Percentiles rank a stretch among this genome's conserved stretches.
These are phyloP conservation scores for Drosophila miranda DNA, from an alignment of 1,140 invertebrate species.

Conservation along the genomic window DNA sequence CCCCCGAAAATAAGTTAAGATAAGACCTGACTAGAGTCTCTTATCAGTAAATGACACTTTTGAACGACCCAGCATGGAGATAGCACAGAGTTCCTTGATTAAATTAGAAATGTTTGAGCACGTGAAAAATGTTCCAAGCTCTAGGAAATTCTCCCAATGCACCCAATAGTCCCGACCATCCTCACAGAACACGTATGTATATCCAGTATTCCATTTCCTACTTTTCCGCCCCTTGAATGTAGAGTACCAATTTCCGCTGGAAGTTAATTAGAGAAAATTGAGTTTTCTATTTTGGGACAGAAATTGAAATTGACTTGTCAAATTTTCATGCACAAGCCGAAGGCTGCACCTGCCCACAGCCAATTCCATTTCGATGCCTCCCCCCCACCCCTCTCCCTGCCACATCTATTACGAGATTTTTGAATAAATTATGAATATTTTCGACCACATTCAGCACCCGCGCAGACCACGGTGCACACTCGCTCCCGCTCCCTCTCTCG, in stretches of 20 bases:
- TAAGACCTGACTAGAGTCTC: conserved; percentile 7
- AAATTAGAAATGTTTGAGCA: not conserved
- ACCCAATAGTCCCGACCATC: too few relatives aligned
- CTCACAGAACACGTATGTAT: not conserved
- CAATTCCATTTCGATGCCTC: not conserved
- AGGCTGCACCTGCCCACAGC: conserved; percentile 2
- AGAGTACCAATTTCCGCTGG: conserved; percentile 25
- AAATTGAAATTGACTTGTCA: conserved; percentile 55
- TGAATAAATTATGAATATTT: conserved; percentile 63
- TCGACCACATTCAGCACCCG: conserved; percentile 43
- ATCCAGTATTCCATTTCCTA: not conserved
- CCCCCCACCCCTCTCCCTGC: too few relatives aligned
- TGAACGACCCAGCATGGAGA: not conserved
- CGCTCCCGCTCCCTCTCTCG: conserved; percentile 6
- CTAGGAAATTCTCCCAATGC: not conserved
- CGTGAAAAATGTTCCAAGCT: too few relatives aligned
- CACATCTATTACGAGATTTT: conserved; percentile 8
- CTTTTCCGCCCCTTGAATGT: not conserved
- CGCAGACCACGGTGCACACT: conserved; percentile 46
- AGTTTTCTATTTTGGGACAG: conserved; percentile 12
- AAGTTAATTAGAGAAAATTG: conserved; percentile 26
- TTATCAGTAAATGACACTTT: conserved; percentile 19
- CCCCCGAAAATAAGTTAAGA: conserved; percentile 15
- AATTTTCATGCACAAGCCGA: conserved; percentile 26
- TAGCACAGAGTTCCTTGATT: conserved; percentile 1